A percentile compares a stretch with the other conserved stretches of the same genome.
phyloP scores from a whole-genome alignment of 2,888 invertebrate species.

The Poecilus cupreus region DNA sequence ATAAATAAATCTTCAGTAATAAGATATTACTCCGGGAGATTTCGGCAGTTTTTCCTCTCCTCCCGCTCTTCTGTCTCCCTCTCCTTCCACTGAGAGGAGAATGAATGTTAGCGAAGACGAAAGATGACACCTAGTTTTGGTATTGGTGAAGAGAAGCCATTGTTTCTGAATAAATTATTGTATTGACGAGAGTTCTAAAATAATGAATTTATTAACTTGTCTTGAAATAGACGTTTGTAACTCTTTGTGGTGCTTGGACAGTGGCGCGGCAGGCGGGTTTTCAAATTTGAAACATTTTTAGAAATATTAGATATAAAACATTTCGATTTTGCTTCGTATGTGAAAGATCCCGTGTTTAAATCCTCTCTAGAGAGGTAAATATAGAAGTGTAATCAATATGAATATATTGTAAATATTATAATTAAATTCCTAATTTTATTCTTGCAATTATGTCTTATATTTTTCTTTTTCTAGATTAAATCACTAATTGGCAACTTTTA shows the following conservation, averaged over 20 bases:
- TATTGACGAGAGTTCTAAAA: conserved; percentile 5
- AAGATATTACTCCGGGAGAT: conserved; percentile 32
- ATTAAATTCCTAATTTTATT: too few relatives aligned
- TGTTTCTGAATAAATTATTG: conserved; percentile 27
- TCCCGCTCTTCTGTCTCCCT: not conserved
- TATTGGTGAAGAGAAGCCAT: not conserved
- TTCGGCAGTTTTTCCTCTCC: conserved; percentile 12
- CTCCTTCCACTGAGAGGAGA: not conserved
- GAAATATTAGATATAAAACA: too few relatives aligned
- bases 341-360: too few relatives aligned
- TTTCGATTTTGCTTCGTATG: too few relatives aligned
- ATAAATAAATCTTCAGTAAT: conserved; percentile 45
- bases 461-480: too few relatives aligned
- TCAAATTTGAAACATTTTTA: too few relatives aligned
- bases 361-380: too few relatives aligned
- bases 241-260: not conserved
- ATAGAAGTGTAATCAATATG: too few relatives aligned
- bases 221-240: not conserved
- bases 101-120: not conserved
- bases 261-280: not conserved
- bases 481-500: too few relatives aligned
- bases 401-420: too few relatives aligned
- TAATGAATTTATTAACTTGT: conserved; percentile 36
- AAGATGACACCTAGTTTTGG: not conserved
- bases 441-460: too few relatives aligned